Percentiles rank a stretch among this genome's conserved stretches.
phyloP scores from a whole-genome alignment of 2,797 vertebrate genomes.

The Crenuchus spilurus region DNA sequence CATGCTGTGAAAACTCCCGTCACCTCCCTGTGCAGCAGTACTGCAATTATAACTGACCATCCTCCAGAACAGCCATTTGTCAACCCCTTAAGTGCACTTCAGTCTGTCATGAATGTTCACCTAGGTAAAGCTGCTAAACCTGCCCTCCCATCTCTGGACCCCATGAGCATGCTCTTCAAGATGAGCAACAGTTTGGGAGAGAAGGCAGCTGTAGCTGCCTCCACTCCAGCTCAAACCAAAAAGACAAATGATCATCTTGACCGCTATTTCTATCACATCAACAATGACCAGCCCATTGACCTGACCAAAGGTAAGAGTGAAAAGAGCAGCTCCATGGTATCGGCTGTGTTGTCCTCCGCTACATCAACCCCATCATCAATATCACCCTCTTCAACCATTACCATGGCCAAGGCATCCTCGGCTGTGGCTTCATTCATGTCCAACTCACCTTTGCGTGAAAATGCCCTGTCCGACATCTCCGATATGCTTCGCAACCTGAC shows the following conservation, averaged over 20 bases:
- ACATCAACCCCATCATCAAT: constrained; percentile 91
- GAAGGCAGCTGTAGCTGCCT: constrained; percentile 91
- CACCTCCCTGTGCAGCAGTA: constrained; percentile 86
- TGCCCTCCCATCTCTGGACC: constrained; percentile 92
- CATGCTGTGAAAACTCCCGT: constrained; percentile 75
- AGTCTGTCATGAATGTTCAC: constrained; percentile 98
- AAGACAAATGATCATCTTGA: constrained; percentile 90
- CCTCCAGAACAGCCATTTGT: constrained; percentile 97
- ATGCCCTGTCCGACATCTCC: constrained; percentile 97
- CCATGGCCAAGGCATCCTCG: constrained; percentile 94
- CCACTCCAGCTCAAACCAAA: constrained; percentile 91
- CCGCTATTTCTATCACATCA: constrained; percentile 95
- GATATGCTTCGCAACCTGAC: constrained; percentile 99
- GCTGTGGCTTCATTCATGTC: constrained; percentile 97
- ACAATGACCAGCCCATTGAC: constrained; percentile 97
- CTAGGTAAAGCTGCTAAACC: constrained; percentile 97
- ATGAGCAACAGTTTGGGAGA: constrained; percentile 99
- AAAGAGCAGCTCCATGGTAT: constrained; percentile 90
- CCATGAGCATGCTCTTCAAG: constrained; percentile 99
- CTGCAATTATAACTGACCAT: constrained; percentile 97
- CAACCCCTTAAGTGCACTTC: constrained; percentile 95
- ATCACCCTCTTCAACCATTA: constrained; percentile 88
- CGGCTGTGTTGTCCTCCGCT: constrained; percentile 88
- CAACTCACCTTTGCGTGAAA: constrained; percentile 94
- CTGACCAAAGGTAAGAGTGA: constrained; percentile 97